Evolutionary conservation across 2,888 invertebrate genomes (phyloP).

Genomic region (Trichopoda pennipes): DNA sequence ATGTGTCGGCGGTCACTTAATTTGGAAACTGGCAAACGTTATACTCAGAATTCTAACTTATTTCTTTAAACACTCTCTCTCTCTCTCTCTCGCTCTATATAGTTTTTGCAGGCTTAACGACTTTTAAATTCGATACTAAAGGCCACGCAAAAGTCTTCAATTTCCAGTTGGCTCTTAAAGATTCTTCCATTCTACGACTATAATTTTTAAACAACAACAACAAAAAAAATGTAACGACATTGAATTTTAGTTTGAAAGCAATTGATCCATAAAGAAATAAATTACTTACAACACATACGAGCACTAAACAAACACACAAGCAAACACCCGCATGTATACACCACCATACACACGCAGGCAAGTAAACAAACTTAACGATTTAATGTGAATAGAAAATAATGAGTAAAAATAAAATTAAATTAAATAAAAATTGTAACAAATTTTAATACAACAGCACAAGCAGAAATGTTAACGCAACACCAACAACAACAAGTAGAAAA

Average conservation of each 20-base stretch:
- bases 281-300: slow-evolving; percentile 36
- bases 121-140: too few species aligned
- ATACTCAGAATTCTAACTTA: too few species aligned
- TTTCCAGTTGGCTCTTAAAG: slow-evolving; percentile 1
- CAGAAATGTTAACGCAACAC: slow-evolving; percentile 8
- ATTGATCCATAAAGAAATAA: slow-evolving; percentile 64
- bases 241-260: slow-evolving; percentile 37
- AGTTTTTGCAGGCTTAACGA: too few species aligned
- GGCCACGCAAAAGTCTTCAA: too few species aligned
- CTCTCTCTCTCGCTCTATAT: too few species aligned
- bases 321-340: background rate
- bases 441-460: background rate
- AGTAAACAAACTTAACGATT: background rate
- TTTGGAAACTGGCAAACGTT: too few species aligned
- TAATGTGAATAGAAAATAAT: background rate
- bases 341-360: background rate
- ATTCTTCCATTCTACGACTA: slow-evolving; percentile 15
- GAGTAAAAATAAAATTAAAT: slow-evolving; percentile 25
- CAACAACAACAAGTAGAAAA: background rate
- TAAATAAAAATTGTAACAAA: slow-evolving; percentile 8
- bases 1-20: too few species aligned
- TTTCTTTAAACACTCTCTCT: too few species aligned
- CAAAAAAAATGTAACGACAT: slow-evolving; percentile 6
- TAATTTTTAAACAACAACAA: too few species aligned
- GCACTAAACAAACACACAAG: background rate